Base-by-base conservation (phyloP, 2,797 vertebrate species). In the Rhinichthys osculus region DNA sequence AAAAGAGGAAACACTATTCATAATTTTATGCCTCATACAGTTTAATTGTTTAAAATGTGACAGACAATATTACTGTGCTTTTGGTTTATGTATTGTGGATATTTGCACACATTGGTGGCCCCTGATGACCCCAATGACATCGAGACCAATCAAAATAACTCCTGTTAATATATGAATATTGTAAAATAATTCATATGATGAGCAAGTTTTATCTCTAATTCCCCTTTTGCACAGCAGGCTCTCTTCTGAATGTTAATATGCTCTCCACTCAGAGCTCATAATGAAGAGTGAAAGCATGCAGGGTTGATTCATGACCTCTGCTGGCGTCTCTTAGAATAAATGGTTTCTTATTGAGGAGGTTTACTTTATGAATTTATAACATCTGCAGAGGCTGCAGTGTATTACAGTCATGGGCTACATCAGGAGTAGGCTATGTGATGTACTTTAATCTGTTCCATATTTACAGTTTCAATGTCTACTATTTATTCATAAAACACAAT, bases 291-390 rank as follows among this genome's bases (percentile, higher is more conserved):
- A 69, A 77, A 69, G 82, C 47, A 50, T 50, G 13, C 62, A 84
- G 11, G 4, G 19, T 35, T 67, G 42, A 67, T 77, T 52, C 62
- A 77, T 42, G 82, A 77, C 82, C 82, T 84, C 82, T 84, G n/a
- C 82, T 84, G 82, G 82, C 54, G 72, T 67, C 13, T 77, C 44
- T 42, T 42, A 21, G 73, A 67, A 77, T 33, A 77, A 84, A n/a
- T 30, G 3, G 11, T 52, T 67, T 16, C 7, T 62, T 82, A 44
- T 14, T 57, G 35, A 82, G 21, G 3, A 72, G 54, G 13, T 62
- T 35, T 19, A 42, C 38, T 83, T 21, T 47, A 4, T 33, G 21
- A 38, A 66, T 66, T 4, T 2, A 80, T 33, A 21, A 6, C 5
- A 80, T 57, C 33, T 3, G 23, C 21, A 16, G 52, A 77, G 21